These are phyloP conservation scores for mouse (Mus musculus) DNA, from an alignment of 2,113 vertebrate species.

Conservation along the genomic window DNA sequence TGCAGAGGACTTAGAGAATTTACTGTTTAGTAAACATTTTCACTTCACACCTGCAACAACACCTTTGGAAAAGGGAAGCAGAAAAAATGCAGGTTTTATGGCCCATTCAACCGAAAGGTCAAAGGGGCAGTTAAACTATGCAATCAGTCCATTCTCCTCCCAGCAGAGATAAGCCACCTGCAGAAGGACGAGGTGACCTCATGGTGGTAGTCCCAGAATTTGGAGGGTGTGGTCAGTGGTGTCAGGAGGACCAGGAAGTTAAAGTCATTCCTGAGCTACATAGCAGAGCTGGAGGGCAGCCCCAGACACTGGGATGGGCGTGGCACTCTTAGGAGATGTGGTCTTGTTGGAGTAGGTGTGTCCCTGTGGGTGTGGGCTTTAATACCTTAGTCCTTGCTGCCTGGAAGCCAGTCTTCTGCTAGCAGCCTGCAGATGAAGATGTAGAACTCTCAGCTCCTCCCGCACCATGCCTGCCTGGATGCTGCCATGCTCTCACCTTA, in stretches of 20 bases:
- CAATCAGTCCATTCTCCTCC: conserved; percentile 15
- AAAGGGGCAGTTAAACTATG: not conserved
- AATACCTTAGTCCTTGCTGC: no score
- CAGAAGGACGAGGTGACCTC: not conserved
- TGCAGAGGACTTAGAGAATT: not conserved
- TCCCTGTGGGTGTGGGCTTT: no score
- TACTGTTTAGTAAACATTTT: conserved; percentile 19
- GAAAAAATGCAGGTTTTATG: conserved; percentile 10
- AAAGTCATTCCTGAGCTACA: not conserved
- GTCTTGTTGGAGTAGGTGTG: no score
- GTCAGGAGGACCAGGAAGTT: not conserved
- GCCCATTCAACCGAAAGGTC: conserved; percentile 11
- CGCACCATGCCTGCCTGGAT: no score
- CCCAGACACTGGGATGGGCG: no score
- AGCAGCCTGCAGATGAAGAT: no score
- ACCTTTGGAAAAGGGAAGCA: not conserved
- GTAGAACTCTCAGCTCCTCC: no score
- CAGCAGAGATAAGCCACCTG: not conserved
- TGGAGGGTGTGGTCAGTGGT: no score
- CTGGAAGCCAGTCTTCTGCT: no score
- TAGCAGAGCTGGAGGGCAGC: no score
- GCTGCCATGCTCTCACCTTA: no score
- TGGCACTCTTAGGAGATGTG: no score
- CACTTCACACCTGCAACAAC: not conserved
- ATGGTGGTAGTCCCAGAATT: not conserved